Conservation (phyloP, 2,888 invertebrate genomes). For the Julus scanicus region DNA sequence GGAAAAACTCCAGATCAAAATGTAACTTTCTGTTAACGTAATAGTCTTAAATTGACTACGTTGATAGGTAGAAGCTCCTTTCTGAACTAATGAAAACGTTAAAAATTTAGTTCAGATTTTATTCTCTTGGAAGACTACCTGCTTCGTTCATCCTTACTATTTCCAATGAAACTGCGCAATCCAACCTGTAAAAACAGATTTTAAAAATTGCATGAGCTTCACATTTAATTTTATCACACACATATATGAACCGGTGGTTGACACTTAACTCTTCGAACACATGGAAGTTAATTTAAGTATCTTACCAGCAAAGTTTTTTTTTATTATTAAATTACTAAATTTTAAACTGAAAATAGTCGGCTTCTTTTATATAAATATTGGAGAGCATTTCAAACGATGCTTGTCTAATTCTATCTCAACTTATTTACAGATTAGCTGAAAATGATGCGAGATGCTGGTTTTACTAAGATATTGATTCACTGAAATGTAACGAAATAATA, state of each 20-base stretch:
- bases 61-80: too few species aligned
- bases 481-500: too few species aligned
- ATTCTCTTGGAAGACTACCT: too few species aligned
- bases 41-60: too few species aligned
- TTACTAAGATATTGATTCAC: too few species aligned
- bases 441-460: neutral
- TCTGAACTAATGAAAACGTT: too few species aligned
- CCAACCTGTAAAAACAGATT: neutral
- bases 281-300: neutral
- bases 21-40: too few species aligned
- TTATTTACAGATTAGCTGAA: neutral
- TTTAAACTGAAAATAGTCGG: neutral
- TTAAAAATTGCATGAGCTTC: neutral
- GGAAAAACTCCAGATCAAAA: too few species aligned
- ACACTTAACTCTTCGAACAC: neutral
- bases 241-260: neutral
- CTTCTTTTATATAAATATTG: neutral
- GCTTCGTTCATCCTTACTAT: neutral
- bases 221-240: neutral
- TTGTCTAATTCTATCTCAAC: neutral
- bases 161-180: neutral
- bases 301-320: neutral
- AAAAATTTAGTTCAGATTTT: too few species aligned
- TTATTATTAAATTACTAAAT: neutral
- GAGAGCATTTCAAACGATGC: neutral